phyloP scores from a whole-genome alignment of 2,888 invertebrate species.

The Drosophila macrospina region DNA sequence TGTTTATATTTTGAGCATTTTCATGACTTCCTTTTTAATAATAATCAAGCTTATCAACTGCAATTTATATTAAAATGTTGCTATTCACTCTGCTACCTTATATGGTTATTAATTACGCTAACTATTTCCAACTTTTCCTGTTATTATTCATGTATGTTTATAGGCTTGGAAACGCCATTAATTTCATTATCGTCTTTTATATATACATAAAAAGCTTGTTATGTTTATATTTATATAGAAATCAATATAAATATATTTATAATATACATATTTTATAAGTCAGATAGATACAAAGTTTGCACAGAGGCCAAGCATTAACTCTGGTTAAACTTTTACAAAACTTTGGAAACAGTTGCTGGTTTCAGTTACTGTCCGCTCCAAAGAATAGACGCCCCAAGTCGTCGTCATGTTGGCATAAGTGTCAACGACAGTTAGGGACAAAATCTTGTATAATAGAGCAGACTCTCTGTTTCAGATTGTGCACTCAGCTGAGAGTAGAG shows the following conservation, averaged over 20 bases:
- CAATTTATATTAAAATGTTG: conserved; percentile 41
- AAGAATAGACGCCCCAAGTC: conserved; percentile 15
- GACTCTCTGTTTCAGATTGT: conserved; percentile 9
- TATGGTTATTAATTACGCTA: conserved; percentile 32
- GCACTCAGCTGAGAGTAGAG: conserved; percentile 21
- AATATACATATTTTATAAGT: too few species aligned
- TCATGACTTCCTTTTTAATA: conserved; percentile 44
- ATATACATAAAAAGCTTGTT: too few species aligned
- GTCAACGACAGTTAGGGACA: conserved; percentile 15
- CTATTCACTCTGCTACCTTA: conserved; percentile 27
- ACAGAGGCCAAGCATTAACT: conserved; percentile 9
- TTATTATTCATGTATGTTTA: background rate
- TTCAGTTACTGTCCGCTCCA: background rate
- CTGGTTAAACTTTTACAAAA: conserved; percentile 13
- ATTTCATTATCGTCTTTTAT: background rate
- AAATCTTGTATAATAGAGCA: conserved; percentile 32
- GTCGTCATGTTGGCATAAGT: conserved; percentile 67
- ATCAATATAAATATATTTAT: too few species aligned
- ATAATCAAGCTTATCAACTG: conserved; percentile 31
- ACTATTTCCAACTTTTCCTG: conserved; percentile 6
- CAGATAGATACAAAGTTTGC: conserved; percentile 7
- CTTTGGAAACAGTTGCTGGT: conserved; percentile 15
- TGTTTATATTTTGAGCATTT: conserved; percentile 20
- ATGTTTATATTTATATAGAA: too few species aligned
- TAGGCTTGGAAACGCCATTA: too few species aligned